phyloP scores from a whole-genome alignment of 2,888 invertebrate genomes.

The Zaprionus bogoriensis region DNA sequence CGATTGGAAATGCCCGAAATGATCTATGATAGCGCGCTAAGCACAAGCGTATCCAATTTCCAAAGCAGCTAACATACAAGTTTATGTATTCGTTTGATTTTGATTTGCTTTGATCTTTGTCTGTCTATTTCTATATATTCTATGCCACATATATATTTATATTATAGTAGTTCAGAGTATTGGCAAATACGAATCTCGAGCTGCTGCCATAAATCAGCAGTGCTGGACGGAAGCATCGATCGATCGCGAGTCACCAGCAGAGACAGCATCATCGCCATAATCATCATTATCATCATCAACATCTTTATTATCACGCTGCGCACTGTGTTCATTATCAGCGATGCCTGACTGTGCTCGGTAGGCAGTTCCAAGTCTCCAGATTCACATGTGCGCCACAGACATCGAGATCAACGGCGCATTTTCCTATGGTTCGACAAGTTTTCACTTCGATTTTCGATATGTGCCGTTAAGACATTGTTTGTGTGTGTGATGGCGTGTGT shows the following conservation, averaged over 20 bases:
- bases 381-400: slow-evolving; percentile 65
- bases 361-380: slow-evolving; percentile 20
- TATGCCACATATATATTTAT: background rate
- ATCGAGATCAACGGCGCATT: slow-evolving; percentile 52
- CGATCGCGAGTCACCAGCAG: slow-evolving; percentile 50
- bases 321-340: background rate
- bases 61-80: slow-evolving; percentile 8
- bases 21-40: slow-evolving; percentile 45
- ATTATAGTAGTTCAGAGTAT: background rate
- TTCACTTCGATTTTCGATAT: slow-evolving; percentile 69
- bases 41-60: slow-evolving; percentile 60
- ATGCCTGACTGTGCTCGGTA: too few species aligned
- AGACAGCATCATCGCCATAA: slow-evolving; percentile 10
- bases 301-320: slow-evolving; percentile 35
- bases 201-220: slow-evolving; percentile 61
- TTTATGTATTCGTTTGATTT: slow-evolving; percentile 17
- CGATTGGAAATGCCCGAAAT: slow-evolving; percentile 53
- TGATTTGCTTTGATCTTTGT: slow-evolving; percentile 60
- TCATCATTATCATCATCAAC: slow-evolving; percentile 38
- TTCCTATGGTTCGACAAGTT: slow-evolving; percentile 48
- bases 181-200: slow-evolving; percentile 33
- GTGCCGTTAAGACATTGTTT: slow-evolving; percentile 33
- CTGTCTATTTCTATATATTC: background rate
- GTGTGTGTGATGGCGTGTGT: background rate
- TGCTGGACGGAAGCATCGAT: slow-evolving; percentile 48